Evolutionary conservation across 2,888 invertebrate species (phyloP).

Genomic region (Cephus pygmeus): DNA sequence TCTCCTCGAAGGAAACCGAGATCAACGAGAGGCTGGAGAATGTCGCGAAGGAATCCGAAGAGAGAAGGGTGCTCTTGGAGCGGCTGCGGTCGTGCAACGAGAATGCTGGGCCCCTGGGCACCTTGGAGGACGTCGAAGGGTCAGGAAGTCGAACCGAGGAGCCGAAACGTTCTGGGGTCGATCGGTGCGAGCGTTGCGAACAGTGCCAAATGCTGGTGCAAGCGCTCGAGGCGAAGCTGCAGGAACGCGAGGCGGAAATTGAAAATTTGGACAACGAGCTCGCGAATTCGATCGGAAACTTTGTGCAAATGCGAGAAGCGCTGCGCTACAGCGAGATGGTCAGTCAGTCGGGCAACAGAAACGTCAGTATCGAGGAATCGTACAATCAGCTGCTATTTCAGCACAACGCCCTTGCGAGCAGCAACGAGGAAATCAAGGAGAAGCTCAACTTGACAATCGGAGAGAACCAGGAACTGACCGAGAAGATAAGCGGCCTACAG

Average conservation of each 20-base stretch:
- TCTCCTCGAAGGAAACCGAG: conserved; percentile 62
- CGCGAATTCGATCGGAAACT: conserved; percentile 73
- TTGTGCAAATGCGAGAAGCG: conserved; percentile 75
- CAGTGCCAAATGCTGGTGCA: conserved; percentile 51
- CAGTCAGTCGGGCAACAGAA: conserved; percentile 53
- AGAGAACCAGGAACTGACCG: conserved; percentile 69
- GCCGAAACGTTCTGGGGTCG: background rate
- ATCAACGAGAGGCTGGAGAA: conserved; percentile 58
- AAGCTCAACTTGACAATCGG: conserved; percentile 72
- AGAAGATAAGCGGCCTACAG: conserved; percentile 69
- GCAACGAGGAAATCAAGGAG: conserved; percentile 72
- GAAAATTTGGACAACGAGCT: conserved; percentile 79
- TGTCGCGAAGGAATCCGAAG: conserved; percentile 53
- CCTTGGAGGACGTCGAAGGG: background rate
- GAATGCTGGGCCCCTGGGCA: conserved; percentile 2
- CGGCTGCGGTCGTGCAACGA: conserved; percentile 19
- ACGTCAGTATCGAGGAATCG: conserved; percentile 70
- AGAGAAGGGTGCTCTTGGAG: conserved; percentile 47
- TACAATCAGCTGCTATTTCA: conserved; percentile 73
- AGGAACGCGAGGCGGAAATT: conserved; percentile 79
- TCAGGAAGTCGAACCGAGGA: background rate
- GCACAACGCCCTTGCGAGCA: conserved; percentile 73
- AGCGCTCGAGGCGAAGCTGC: conserved; percentile 76
- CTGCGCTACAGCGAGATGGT: conserved; percentile 73
- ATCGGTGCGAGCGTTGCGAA: conserved; percentile 48